A percentile compares a stretch with the other conserved stretches of the same genome.
Conservation (phyloP, 2,113 vertebrate genomes). For the Terrapene triunguis region DNA sequence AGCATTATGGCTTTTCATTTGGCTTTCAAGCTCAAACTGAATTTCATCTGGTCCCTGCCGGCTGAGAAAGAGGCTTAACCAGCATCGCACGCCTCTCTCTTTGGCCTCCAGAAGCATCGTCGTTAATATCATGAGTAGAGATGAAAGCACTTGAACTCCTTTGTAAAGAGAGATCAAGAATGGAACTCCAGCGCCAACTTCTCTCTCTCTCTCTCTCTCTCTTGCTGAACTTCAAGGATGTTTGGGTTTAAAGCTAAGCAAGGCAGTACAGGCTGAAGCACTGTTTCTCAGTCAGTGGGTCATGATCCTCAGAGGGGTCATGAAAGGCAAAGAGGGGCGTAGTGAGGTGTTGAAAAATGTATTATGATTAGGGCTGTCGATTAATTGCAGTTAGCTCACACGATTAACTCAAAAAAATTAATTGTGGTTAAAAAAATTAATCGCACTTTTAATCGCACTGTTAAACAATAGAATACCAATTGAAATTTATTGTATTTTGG, state of each 20-base stretch:
- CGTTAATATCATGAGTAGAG: accelerated
- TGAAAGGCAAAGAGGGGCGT: not conserved
- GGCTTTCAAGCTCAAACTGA: constrained; percentile 56
- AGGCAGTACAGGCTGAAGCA: not conserved
- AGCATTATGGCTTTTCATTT: constrained; percentile 49
- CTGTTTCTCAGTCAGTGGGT: no score
- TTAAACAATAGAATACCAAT: no score
- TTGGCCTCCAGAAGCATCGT: constrained; percentile 8
- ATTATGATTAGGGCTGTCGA: no score
- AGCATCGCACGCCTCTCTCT: not conserved
- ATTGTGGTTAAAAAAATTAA: no score
- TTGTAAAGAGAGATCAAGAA: not conserved
- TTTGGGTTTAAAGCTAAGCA: no score
- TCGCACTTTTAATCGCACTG: no score
- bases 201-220: no score
- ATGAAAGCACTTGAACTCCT: not conserved
- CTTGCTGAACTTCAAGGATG: not conserved
- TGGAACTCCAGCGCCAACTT: no score
- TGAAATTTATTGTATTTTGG: no score
- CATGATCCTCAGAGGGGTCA: not conserved
- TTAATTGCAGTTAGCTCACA: no score
- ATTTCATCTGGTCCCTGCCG: constrained; percentile 63
- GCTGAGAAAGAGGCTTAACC: constrained; percentile 42
- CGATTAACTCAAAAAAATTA: no score
- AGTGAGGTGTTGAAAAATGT: not conserved